Evolutionary conservation across 1,140 invertebrate species (phyloP), one percentile per base, ranked within the genome.

Genomic region (Mactra quadrangularis): DNA sequence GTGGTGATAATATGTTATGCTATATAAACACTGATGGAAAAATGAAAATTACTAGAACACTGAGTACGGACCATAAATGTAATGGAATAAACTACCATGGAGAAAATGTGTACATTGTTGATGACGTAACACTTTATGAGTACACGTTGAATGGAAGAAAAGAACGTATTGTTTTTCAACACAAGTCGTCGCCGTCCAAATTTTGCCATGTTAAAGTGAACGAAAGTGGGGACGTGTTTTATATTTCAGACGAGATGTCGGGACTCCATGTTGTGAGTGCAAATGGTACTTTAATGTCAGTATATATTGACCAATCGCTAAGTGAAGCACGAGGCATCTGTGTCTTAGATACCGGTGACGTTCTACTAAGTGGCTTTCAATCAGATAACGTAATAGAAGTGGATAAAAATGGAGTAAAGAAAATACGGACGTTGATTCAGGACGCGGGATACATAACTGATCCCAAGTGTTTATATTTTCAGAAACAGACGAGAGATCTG

Each of bases 301-400:
- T 25, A 19, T 41, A 47, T 11, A 29, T 27, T 15, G 64, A 68
- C 29, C 1, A n/a, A 0, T 38, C 27, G 4, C 64, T 68, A 2
- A 68, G 15, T 15, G 45, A 68, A 31, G 64, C 64, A 17, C 64
- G 47, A 50, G 64, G 64, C 2, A 11, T 68, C 47, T 68, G 64
- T 50, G 64, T 68, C 3, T 38, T 25, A 9, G 7, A 9, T 50
- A 41, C 47, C 3, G 64, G 64, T 17, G 31, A 68, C n/a, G 45
- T 68, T 1, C 22, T 68, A 31, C 41, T 68, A 0, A 68, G 64
- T 50, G 64, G 45, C 0, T 68, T 68, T 27, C 38, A 68, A 29
- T 68, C 64, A 0, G 64, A 68, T n/a, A 68, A n/a, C 1, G 64
- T 68, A 4, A 50, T 68, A 1, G 45, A 68, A 68, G 64, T 68